Base-by-base conservation (phyloP, 2,113 vertebrate species). In the Burhinus oedicnemus region DNA sequence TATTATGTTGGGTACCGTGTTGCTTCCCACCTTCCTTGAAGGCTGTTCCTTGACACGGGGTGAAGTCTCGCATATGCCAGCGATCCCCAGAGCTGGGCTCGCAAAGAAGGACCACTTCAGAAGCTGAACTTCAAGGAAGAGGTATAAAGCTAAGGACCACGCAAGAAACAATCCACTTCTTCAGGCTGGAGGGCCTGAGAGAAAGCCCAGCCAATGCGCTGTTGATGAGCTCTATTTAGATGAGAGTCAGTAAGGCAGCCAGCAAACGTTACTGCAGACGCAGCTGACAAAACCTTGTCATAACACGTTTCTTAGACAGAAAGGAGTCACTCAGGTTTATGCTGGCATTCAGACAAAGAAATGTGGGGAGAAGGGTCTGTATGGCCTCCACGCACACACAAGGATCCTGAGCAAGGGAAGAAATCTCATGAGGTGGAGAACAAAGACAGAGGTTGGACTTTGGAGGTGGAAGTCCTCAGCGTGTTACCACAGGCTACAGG, bases 381-480 rank as follows among this genome's bases (percentile, higher is more conserved):
- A 22, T 1, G 10, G 21, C 52, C 29, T 52, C 18, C 61, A 54
- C 0, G 0, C 40, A n/a, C 32, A 5, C 2, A 1, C 2, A 0
- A 54, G 32, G 18, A 55, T 89, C 34, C 6, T 7, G 54, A 38
- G 9, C 32, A 65, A 0, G 1, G 58, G 36, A 15, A 58, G 58
- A 44, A 61, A n/a, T 23, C 58, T 76, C 74, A 18, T 0, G 4
- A 60, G 72, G 40, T 36, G 29, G 49, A 91, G 71, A 80, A 93
- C 77, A 90, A 91, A 96, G 69, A 17, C 47, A 83, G 44, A 72
- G 71, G 30, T 3, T 83, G 55, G 74, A 12, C 51, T 61, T 66
- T 10, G 40, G 65, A 84, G 47, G 25, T 78, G 62, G 65, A 71
- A 80, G 58, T 36, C 68, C 55, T 52, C 4, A 0, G 27, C 0